Percentiles rank a stretch among this genome's conserved stretches.
Evolutionary conservation across 2,797 vertebrate species (phyloP).

Genomic region (Pangasius sanitwongsei): DNA sequence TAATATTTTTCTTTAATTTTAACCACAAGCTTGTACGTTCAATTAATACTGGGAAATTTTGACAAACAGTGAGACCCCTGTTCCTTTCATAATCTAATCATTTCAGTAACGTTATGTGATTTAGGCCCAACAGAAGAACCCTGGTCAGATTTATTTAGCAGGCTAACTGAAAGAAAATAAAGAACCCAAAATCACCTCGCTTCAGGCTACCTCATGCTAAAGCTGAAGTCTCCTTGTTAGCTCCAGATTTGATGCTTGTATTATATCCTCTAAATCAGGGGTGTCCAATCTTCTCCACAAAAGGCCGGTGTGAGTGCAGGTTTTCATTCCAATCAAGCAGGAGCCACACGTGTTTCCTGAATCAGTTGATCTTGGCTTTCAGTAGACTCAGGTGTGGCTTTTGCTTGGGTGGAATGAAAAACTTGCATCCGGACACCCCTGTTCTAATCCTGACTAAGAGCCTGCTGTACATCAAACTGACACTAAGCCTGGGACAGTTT

Average conservation of each 20-base stretch:
- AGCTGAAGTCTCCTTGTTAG: neutral
- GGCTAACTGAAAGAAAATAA: neutral
- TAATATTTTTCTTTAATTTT: neutral
- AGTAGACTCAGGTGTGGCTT: too few species aligned
- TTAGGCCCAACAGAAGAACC: neutral
- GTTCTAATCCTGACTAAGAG: neutral
- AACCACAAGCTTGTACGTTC: neutral
- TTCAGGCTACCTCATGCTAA: neutral
- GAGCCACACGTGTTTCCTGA: too few species aligned
- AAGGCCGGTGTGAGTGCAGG: too few species aligned
- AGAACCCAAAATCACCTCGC: neutral
- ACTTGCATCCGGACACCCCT: too few species aligned
- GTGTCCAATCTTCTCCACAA: too few species aligned
- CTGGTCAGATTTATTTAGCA: neutral
- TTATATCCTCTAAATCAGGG: too few species aligned
- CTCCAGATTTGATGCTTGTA: neutral
- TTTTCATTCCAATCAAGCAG: too few species aligned
- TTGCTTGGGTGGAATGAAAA: too few species aligned
- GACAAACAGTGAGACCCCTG: neutral
- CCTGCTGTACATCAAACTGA: conserved; percentile 12
- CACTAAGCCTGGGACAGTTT: conserved; percentile 7
- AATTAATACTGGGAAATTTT: neutral
- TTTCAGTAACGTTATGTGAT: neutral
- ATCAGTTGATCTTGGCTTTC: too few species aligned
- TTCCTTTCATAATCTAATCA: neutral